A percentile compares a stretch with the other conserved stretches of the same genome.
phyloP scores from a whole-genome alignment of 2,113 vertebrate species.

The Lonchura striata region DNA sequence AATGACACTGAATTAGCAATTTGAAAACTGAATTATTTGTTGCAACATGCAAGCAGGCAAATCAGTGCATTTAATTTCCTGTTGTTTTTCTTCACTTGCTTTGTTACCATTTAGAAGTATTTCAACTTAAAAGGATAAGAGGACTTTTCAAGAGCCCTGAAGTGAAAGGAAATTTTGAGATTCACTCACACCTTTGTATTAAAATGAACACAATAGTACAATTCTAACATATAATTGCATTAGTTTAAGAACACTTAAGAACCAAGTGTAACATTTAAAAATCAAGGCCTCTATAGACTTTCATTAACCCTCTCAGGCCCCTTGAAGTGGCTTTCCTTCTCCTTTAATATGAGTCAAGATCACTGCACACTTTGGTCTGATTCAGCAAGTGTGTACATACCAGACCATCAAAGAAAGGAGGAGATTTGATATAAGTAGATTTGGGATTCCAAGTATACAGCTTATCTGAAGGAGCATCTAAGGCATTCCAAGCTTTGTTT shows the following conservation, averaged over 20 bases:
- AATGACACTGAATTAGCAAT: not conserved
- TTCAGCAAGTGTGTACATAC: slow-evolving; percentile 66
- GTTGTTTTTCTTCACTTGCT: not conserved
- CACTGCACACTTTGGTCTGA: not conserved
- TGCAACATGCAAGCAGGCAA: not conserved
- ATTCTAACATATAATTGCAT: not conserved
- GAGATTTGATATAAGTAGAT: slow-evolving; percentile 97
- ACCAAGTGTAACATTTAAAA: not conserved
- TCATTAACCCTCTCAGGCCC: not conserved
- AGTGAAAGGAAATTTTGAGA: not conserved
- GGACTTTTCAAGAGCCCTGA: not conserved
- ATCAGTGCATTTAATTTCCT: not conserved
- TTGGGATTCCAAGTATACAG: slow-evolving; percentile 90
- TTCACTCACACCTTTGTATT: not conserved
- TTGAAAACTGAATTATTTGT: not conserved
- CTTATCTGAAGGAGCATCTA: slow-evolving; percentile 85
- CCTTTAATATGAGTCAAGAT: not conserved
- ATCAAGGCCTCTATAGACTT: not conserved
- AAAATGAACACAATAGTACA: not conserved
- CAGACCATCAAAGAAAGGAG: slow-evolving; percentile 93
- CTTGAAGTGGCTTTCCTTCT: not conserved
- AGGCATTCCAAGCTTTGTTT: slow-evolving; percentile 91
- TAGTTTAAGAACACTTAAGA: too few relatives aligned
- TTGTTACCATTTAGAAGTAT: not conserved
- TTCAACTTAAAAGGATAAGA: not conserved